Percentiles rank a stretch among this genome's conserved stretches.
Evolutionary conservation across 2,888 invertebrate genomes (phyloP).

Genomic region (Troides aeacus): DNA sequence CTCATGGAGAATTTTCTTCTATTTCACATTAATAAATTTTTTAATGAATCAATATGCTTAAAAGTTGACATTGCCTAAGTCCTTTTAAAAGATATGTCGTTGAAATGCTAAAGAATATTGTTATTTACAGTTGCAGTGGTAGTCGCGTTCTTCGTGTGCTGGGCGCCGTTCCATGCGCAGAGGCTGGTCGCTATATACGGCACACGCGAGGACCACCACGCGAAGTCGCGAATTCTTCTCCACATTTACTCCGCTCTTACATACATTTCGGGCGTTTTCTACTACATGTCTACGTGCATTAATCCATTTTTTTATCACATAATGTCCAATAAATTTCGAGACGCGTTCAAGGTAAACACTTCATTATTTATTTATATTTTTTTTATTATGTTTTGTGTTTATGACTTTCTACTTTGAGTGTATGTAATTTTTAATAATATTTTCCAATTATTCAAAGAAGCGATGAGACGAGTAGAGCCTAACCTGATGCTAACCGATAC

Average conservation of each 20-base stretch:
- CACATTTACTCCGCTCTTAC: slow-evolving; percentile 85
- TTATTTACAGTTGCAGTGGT: slow-evolving; percentile 88
- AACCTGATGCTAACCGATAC: too few species aligned
- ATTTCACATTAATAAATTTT: too few species aligned
- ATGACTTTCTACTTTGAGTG: neutral
- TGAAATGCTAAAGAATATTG: neutral
- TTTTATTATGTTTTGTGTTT: neutral
- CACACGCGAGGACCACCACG: slow-evolving; percentile 64
- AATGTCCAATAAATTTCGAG: slow-evolving; percentile 96
- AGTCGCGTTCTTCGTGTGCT: slow-evolving; percentile 93
- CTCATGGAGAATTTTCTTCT: too few species aligned
- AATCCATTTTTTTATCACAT: slow-evolving; percentile 96
- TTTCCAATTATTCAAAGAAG: too few species aligned
- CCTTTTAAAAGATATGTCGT: too few species aligned
- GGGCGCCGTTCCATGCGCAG: slow-evolving; percentile 97
- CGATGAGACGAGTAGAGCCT: too few species aligned
- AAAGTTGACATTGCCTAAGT: too few species aligned
- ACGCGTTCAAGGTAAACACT: slow-evolving; percentile 90
- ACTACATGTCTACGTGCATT: slow-evolving; percentile 94
- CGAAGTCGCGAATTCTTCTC: slow-evolving; percentile 67
- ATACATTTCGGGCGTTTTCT: slow-evolving; percentile 92
- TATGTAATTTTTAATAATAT: too few species aligned
- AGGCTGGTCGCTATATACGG: slow-evolving; percentile 89
- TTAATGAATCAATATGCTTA: too few species aligned
- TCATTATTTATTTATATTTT: neutral